A percentile compares a stretch with the other conserved stretches of the same genome.
Evolutionary conservation across 2,888 invertebrate species (phyloP).

Genomic region (Mythimna vitellina): DNA sequence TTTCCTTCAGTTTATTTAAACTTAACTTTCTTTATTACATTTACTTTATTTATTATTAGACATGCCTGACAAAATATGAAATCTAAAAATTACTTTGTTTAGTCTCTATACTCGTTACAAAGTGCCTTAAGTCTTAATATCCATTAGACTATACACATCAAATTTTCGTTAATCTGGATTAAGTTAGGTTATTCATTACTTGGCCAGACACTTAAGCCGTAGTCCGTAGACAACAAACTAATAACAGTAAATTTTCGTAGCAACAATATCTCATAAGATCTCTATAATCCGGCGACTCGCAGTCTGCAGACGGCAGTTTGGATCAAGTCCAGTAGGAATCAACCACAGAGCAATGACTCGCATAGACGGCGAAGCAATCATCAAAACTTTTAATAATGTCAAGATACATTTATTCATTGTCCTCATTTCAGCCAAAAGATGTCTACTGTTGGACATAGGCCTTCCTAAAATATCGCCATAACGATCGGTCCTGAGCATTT

Average conservation of each 20-base stretch:
- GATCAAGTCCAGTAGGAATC: conserved; percentile 62
- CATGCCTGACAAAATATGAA: no score
- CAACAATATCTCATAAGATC: conserved; percentile 34
- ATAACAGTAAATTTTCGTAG: conserved; percentile 43
- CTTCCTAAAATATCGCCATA: no score
- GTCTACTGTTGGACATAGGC: no score
- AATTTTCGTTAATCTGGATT: neutral
- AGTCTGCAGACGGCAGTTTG: conserved; percentile 60
- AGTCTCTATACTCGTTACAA: no score
- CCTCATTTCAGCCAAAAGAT: no score
- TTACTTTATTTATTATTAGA: no score
- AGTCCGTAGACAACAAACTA: conserved; percentile 35
- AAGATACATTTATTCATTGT: neutral
- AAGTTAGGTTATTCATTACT: neutral
- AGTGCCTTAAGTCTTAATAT: no score
- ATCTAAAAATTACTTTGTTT: no score
- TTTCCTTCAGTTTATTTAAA: no score
- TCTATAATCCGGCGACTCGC: conserved; percentile 56
- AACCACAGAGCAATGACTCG: neutral
- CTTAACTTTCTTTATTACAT: no score
- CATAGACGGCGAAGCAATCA: neutral
- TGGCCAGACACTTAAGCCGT: conserved; percentile 9
- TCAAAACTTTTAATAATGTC: neutral
- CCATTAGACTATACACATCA: neutral
- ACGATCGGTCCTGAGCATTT: no score